Base-by-base conservation (phyloP, 2,888 invertebrate genomes). In the Tiphia femorata region DNA sequence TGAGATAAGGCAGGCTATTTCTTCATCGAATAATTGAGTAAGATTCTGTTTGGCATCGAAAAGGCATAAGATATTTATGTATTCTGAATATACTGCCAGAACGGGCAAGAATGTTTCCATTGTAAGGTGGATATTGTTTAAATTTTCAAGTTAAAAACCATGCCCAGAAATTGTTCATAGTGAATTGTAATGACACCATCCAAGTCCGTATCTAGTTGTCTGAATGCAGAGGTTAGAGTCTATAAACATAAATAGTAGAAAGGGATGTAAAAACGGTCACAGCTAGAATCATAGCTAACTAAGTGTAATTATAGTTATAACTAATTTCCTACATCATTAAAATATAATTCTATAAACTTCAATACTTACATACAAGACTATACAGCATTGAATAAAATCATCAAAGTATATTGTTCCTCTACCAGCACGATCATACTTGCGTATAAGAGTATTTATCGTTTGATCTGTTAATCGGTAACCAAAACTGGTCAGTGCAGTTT, bases 331-430 rank as follows among this genome's bases (percentile, higher is more conserved):
- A 33, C n/a, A 2, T 19, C 6, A 46, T 38, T 21, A n/a, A n/a
- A 43, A 49, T 21, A 10, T 21, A 17, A 8, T 6, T 30, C 17
- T 41, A 41, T 8, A 37, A 21, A 20, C 12, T 35, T 21, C 30
- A 33, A 69, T 79, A 90, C 93, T 92, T 87, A 96, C 96, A 86
- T 96, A 93, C 78, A 97, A 86, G 49, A 94, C 92, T 62, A 98
- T 91, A 82, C 96, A 97, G 80, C 96, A 96, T 82, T 98, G 98
- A 70, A 98, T 98, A 82, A 98, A 98, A 84, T 99, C 98, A 86
- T 99, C 98, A 85, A 99, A 99, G 49, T 95, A 89, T 72, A 99
- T 94, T 5, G 92, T 93, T 25, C 96, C 95, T 47, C 88, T 86
- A n/a, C 96, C 96, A 76, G 91, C 92, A 66, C 98, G 88, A 85